Base-by-base conservation (phyloP, 2,797 vertebrate species). In the Setipinna tenuifilis region DNA sequence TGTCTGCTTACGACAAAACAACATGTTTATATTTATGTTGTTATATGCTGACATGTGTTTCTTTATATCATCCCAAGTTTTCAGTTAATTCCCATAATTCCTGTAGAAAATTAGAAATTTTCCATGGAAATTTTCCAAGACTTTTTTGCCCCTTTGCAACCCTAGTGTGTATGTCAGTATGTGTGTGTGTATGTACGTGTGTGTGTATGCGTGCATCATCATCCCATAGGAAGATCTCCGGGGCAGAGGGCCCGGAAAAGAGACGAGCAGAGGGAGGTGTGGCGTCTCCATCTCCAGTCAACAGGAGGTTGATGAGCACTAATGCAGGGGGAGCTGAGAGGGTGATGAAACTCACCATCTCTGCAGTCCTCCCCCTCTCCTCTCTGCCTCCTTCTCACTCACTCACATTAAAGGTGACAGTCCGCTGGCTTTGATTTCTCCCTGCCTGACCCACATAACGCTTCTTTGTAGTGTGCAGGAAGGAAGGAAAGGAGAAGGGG, bases 321-420 rank as follows among this genome's bases (percentile, higher is more conserved):
- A 87, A 87, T 59, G 81, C 48, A 80, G 68, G 81, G 83, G 35
- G 44, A 78, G 35, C 71, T 17, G 41, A 61, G 83, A 75, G 50
- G 84, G 82, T 86, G 88, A 88, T 83, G 83, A 87, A 86, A 75
- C 71, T 35, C 71, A 41, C 6, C 17, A 17, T 65, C 61, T 65
- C 61, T 25, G 17, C 61, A 7, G 3, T 65, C 23, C 71, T 21
- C 71, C 71, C 68, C 2, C 68, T 9, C 31, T 41, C 68, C 17
- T n/a, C 71, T 3, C 25, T 71, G 10, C 7, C 61, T 54, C 17
- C 17, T 71, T 0, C 48, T 57, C 28, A 35, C 65, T 57, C 35
- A 48, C 84, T 16, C 86, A 35, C 54, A 81, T 84, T 82, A 84
- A 82, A 88, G 87, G 84, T 87, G 85, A 89, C 78, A 78, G 82